Percentiles rank a stretch among this genome's conserved stretches.
phyloP scores from a whole-genome alignment of 1,140 invertebrate genomes.

The Trichomalopsis sarcophagae region DNA sequence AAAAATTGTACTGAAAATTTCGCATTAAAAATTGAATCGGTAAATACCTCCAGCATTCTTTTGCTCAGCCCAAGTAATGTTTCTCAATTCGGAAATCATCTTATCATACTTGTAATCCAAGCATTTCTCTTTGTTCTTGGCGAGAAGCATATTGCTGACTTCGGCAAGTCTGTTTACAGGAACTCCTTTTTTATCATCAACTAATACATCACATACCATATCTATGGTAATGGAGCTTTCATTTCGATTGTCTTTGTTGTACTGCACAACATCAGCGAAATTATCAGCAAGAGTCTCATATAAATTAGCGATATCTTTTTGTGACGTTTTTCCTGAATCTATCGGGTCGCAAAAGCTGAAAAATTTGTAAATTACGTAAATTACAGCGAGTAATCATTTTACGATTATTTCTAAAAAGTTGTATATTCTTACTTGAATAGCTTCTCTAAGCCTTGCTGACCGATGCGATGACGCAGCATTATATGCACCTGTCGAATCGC shows the following conservation, averaged over 20 bases:
- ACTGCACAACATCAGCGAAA: constrained; percentile 92
- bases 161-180: constrained; percentile 83
- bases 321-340: constrained; percentile 75
- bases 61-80: constrained; percentile 81
- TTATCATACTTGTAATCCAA: constrained; percentile 89
- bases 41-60: constrained; percentile 78
- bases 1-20: not conserved
- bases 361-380: constrained; percentile 61
- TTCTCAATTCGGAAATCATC: constrained; percentile 84
- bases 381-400: constrained; percentile 39
- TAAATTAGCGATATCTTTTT: constrained; percentile 86
- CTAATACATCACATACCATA: constrained; percentile 85
- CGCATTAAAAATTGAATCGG: not conserved
- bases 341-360: constrained; percentile 86
- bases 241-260: constrained; percentile 94
- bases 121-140: constrained; percentile 83
- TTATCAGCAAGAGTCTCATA: constrained; percentile 88
- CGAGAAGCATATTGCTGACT: constrained; percentile 84
- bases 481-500: constrained; percentile 81
- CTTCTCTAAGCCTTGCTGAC: constrained; percentile 79
- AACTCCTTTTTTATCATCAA: constrained; percentile 76
- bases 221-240: constrained; percentile 87
- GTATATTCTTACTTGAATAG: constrained; percentile 79
- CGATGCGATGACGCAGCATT: constrained; percentile 77
- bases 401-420: constrained; percentile 37